Evolutionary conservation across 2,113 vertebrate genomes (phyloP).

Genomic region (Salvelinus namaycush): DNA sequence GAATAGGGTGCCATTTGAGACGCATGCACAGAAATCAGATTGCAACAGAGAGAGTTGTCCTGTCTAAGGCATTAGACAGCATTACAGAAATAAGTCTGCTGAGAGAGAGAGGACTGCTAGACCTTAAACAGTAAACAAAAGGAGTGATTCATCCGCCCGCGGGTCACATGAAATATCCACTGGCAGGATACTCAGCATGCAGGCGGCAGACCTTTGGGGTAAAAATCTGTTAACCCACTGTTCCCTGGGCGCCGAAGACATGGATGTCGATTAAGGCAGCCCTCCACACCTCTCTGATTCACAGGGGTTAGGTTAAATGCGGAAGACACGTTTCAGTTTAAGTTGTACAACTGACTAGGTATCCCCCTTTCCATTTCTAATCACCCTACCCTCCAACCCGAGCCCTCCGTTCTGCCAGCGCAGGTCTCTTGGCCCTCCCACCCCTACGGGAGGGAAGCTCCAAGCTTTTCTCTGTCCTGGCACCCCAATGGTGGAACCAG

Average conservation of each 20-base stretch:
- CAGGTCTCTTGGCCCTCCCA: no score
- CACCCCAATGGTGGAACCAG: no score
- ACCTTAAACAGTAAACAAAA: constrained; percentile 58
- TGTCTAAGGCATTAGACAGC: constrained; percentile 53
- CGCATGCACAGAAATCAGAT: background rate
- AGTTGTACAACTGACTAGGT: no score
- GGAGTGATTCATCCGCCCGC: constrained; percentile 54
- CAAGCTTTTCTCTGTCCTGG: no score
- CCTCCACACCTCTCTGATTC: background rate
- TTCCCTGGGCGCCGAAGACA: no score
- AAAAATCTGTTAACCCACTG: no score
- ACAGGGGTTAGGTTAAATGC: background rate
- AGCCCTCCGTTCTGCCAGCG: no score
- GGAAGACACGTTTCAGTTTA: no score
- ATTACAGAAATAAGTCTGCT: constrained; percentile 39
- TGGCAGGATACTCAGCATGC: background rate
- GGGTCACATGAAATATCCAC: constrained; percentile 42
- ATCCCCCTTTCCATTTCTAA: no score
- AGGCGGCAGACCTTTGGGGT: background rate
- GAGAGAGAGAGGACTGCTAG: constrained; percentile 15
- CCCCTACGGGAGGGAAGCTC: no score
- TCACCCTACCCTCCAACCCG: no score
- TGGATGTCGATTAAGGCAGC: background rate
- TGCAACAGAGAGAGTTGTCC: constrained; percentile 19
- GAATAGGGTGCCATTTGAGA: background rate